Evolutionary conservation across 1,140 invertebrate genomes (phyloP).

Genomic region (Drosophila prosaltans): DNA sequence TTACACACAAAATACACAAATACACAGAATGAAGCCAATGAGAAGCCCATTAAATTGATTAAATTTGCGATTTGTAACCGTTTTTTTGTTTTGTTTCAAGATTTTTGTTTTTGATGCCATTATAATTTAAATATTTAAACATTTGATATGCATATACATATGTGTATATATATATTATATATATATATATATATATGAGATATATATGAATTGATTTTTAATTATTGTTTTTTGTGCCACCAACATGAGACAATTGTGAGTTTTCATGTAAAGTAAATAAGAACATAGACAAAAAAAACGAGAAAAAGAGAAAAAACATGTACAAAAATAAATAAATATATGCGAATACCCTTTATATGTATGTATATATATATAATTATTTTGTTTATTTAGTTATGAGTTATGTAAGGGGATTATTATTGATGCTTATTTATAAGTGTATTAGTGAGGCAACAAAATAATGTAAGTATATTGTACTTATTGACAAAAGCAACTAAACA

Average conservation of each 20-base stretch:
- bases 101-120: slow-evolving; percentile 28
- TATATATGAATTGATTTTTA: slow-evolving; percentile 8
- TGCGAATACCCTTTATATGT: slow-evolving; percentile 38
- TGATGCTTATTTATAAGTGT: neutral
- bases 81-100: slow-evolving; percentile 37
- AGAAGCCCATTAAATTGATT: slow-evolving; percentile 52
- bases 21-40: slow-evolving; percentile 71
- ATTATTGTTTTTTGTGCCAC: slow-evolving; percentile 74
- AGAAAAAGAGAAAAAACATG: slow-evolving; percentile 82
- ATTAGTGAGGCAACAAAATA: neutral
- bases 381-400: slow-evolving; percentile 27
- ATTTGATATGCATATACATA: slow-evolving; percentile 44
- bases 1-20: slow-evolving; percentile 72
- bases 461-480: neutral
- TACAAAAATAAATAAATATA: slow-evolving; percentile 79
- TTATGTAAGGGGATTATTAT: neutral
- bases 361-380: slow-evolving; percentile 35
- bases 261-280: slow-evolving; percentile 66
- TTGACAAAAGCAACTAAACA: neutral
- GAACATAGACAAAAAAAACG: slow-evolving; percentile 72
- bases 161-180: slow-evolving; percentile 36
- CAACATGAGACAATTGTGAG: slow-evolving; percentile 72
- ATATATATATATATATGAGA: slow-evolving; percentile 42
- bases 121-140: slow-evolving; percentile 45
- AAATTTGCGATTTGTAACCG: slow-evolving; percentile 38